Evolutionary conservation across 1,140 invertebrate species (phyloP).

Genomic region (Mycetomoellerius zeteki): DNA sequence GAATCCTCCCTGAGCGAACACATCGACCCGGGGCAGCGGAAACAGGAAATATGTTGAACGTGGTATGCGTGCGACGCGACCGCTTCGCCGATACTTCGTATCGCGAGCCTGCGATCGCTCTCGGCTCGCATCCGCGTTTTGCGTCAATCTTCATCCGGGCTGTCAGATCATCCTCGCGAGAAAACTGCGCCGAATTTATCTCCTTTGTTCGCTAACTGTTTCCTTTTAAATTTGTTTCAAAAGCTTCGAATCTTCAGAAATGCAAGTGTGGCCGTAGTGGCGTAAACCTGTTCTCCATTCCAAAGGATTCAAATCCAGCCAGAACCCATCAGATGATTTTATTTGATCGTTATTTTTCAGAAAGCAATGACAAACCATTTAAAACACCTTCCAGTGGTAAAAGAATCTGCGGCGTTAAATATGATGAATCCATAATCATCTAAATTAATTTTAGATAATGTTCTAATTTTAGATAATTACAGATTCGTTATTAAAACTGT

Average conservation of each 20-base stretch:
- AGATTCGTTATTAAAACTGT: too few relatives aligned
- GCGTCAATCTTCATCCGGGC: constrained; percentile 40
- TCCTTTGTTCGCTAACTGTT: not conserved
- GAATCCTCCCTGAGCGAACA: not conserved
- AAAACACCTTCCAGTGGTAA: too few relatives aligned
- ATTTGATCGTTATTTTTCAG: too few relatives aligned
- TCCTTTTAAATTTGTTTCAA: not conserved
- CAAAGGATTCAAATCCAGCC: too few relatives aligned
- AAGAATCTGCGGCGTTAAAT: too few relatives aligned
- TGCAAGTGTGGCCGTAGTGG: too few relatives aligned
- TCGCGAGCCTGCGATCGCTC: constrained; percentile 1
- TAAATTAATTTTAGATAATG: too few relatives aligned
- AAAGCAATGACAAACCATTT: too few relatives aligned
- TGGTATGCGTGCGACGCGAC: constrained; percentile 30
- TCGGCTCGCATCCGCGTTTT: constrained; percentile 21
- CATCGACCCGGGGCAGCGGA: constrained; percentile 25
- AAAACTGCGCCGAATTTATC: not conserved
- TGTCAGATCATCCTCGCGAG: not conserved
- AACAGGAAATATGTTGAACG: constrained; percentile 42
- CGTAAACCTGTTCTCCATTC: too few relatives aligned
- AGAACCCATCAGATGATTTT: too few relatives aligned
- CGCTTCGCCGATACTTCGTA: constrained; percentile 42
- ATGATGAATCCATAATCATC: too few relatives aligned
- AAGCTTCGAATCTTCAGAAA: not conserved
- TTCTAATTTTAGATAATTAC: too few relatives aligned